Conservation (phyloP, 2,113 vertebrate genomes). For the Mastomys coucha region DNA sequence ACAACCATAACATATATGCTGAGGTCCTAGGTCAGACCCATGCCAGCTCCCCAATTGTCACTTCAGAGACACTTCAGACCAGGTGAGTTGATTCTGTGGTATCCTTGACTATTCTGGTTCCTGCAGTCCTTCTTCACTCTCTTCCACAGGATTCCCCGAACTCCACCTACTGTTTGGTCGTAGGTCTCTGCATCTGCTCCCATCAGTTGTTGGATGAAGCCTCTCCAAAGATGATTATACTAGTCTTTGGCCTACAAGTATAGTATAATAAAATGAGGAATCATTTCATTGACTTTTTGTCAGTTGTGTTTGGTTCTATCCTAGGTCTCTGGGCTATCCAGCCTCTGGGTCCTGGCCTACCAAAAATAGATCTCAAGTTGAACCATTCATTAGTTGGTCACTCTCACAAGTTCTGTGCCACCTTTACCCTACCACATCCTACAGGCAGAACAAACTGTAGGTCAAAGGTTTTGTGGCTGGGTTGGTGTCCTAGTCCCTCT, state of each 20-base stretch:
- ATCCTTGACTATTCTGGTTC: too few relatives aligned
- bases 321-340: not conserved
- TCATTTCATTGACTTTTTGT: not conserved
- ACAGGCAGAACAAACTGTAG: not conserved
- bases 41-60: too few relatives aligned
- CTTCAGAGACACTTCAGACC: too few relatives aligned
- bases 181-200: not conserved
- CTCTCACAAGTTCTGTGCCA: not conserved
- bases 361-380: not conserved
- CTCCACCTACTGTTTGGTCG: not conserved
- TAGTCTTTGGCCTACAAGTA: not conserved
- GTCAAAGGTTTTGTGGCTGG: not conserved
- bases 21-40: too few relatives aligned
- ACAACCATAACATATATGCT: not conserved
- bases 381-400: not conserved
- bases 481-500: not conserved
- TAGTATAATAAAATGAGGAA: not conserved
- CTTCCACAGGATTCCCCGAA: not conserved
- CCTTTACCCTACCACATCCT: not conserved
- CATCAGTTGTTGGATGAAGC: not conserved
- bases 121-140: not conserved
- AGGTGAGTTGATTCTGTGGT: too few relatives aligned
- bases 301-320: not conserved
- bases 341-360: not conserved
- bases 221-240: not conserved